Evolutionary conservation across 2,888 invertebrate genomes (phyloP), one percentile per base, ranked within the genome.

Genomic region (Luperina nickerlii): DNA sequence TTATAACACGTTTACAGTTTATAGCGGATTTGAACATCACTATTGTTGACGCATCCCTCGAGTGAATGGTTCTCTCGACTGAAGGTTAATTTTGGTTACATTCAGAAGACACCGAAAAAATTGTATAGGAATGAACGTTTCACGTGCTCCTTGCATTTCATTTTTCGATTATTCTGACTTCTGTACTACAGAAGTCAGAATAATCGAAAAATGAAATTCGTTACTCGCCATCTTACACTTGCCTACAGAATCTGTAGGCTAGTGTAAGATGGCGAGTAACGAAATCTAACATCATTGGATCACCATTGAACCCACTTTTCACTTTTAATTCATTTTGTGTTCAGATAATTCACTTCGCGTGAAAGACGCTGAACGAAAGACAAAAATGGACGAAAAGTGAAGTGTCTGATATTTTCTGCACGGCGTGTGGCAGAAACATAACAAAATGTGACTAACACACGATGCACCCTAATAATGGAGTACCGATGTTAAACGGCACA

Each of bases 401-500:
- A 27, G 8, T 11, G 6, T 48, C n/a, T 48, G 68, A 27, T 48
- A 7, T 27, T 4, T 13, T 18, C 71, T 32, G 32, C 32, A n/a
- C 0, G n/a, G 51, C n/a, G 9, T 20, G 9, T 57, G 24, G 20
- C 27, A n/a, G 2, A 67, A n/a, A 81, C 9, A 45, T 32, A 69
- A 24, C 24, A 24, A 60, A 69, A 51, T 48, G 32, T 24, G 11
- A 48, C 20, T 54, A 24, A 42, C 6, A 67, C 66, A 66, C 3
- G 15, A 38, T 48, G 42, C n/a, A 45, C 18, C 54, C 32, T 51
- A n/a, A 42, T 54, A 68, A 27, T 38, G 15, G 6, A 71, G 20
- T 71, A n/a, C 32, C 6, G 4, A 42, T 67, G 74, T 71, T 51
- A 63, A 76, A 76, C 57, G 57, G 70, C 67, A 73, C 51, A 65